Conservation (phyloP, 2,797 vertebrate genomes). For the Oceanodroma leucorhoa region DNA sequence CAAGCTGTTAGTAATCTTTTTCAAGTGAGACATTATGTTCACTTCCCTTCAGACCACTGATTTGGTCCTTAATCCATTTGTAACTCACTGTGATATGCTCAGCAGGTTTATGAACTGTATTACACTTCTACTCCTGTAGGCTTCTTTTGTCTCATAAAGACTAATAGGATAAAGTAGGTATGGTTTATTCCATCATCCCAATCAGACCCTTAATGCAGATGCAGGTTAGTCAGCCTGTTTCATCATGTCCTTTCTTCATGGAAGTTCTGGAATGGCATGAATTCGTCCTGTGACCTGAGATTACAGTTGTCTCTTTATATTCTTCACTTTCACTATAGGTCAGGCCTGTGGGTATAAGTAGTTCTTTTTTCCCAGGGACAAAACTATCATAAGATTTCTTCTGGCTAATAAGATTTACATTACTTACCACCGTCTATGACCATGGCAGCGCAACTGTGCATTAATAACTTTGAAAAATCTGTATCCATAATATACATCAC, state of each 20-base stretch:
- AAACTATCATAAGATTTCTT: background rate
- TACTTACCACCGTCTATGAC: background rate
- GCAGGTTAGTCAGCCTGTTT: background rate
- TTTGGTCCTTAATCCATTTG: background rate
- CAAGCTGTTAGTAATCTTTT: background rate
- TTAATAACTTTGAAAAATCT: background rate
- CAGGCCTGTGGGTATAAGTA: background rate
- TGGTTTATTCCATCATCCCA: background rate
- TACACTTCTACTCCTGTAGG: background rate
- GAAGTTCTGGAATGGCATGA: background rate
- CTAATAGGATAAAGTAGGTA: background rate
- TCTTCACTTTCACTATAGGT: background rate
- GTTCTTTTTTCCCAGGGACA: background rate
- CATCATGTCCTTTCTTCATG: background rate
- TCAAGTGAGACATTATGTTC: background rate
- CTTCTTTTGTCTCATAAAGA: background rate
- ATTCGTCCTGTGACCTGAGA: background rate
- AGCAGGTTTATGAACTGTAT: background rate
- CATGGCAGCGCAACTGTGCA: background rate
- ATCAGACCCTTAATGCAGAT: background rate
- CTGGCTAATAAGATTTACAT: slow-evolving; percentile 5
- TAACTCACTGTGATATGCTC: background rate
- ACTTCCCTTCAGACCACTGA: background rate
- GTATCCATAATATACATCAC: background rate
- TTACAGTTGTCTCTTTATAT: background rate